phyloP scores from a whole-genome alignment of 2,797 vertebrate species.

The Cygnus olor region DNA sequence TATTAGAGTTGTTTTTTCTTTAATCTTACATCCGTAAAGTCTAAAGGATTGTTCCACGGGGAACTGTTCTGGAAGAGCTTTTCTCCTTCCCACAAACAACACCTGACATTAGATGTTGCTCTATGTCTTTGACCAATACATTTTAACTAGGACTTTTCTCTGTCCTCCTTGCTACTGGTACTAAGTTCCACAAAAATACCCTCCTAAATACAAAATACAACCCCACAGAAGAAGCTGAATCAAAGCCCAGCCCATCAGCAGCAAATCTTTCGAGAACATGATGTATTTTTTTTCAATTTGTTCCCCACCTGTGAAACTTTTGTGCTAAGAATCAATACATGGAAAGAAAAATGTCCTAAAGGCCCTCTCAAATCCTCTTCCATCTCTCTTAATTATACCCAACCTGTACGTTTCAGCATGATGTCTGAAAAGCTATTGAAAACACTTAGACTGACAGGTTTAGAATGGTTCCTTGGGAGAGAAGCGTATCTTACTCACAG shows the following conservation, averaged over 20 bases:
- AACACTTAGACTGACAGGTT: not conserved
- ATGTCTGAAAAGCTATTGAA: constrained; percentile 31
- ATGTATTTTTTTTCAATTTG: constrained; percentile 43
- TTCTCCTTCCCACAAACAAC: not conserved
- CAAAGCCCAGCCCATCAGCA: constrained; percentile 28
- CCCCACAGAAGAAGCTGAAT: not conserved
- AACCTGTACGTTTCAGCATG: not conserved
- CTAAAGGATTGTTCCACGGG: not conserved
- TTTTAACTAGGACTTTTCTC: not conserved
- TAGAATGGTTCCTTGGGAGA: constrained; percentile 4
- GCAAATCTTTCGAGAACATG: constrained; percentile 6
- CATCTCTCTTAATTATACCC: constrained; percentile 33
- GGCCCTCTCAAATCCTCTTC: constrained; percentile 7
- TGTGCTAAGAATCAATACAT: constrained; percentile 48
- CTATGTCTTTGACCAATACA: not conserved
- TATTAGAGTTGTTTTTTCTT: not conserved
- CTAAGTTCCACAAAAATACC: not conserved
- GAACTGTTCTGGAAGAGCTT: not conserved
- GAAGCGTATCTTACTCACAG: not conserved
- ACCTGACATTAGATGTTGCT: not conserved
- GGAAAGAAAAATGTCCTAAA: constrained; percentile 31
- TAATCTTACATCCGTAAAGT: not conserved
- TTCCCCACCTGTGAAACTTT: constrained; percentile 38
- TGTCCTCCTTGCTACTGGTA: not conserved
- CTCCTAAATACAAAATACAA: not conserved